Base-by-base conservation (phyloP, 2,888 invertebrate species). In the Bhutanitis thaidina region DNA sequence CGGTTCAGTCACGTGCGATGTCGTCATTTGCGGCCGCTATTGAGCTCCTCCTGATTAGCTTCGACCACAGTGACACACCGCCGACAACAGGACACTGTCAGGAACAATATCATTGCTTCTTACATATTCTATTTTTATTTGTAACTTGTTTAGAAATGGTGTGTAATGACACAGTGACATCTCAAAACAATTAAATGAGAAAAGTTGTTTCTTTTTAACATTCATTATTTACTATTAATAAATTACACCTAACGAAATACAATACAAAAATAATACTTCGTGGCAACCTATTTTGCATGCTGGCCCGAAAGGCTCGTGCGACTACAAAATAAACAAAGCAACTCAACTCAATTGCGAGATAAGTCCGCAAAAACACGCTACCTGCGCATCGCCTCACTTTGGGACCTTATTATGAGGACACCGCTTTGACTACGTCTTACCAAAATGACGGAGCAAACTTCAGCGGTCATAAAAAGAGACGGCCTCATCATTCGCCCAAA, bases 311-410 rank as follows among this genome's bases (percentile, higher is more conserved):
- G 59, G 62, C 72, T 76, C 74, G 72, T 73, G 78, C 71, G 74
- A 69, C 70, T 70, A 67, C 58, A 68, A 67, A 63, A 69, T 55
- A 71, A 78, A 77, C 69, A 75, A 76, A 78, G 72, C 65, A 74
- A 69, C 64, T 61, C 62, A 56, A 60, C 65, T 69, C 65, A 74
- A 79, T 79, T 83, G 71, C 71, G 69, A 74, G 74, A 67, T 70
- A 65, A 71, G 64, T 65, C 71, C 61, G 78, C 82, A 85, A 85
- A 87, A 86, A 85, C 78, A 64, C 64, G 75, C 82, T 85, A 86
- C 85, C 87, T 85, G 85, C 74, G 71, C 65, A 47, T 55, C 69
- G 66, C 68, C 72, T 72, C 74, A 67, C 68, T 71, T 74, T 65
- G 64, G 69, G 62, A 65, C 72, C 68, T 69, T 68, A 71, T 71